phyloP scores from a whole-genome alignment of 1,140 invertebrate species.

The Gryon sp. region DNA sequence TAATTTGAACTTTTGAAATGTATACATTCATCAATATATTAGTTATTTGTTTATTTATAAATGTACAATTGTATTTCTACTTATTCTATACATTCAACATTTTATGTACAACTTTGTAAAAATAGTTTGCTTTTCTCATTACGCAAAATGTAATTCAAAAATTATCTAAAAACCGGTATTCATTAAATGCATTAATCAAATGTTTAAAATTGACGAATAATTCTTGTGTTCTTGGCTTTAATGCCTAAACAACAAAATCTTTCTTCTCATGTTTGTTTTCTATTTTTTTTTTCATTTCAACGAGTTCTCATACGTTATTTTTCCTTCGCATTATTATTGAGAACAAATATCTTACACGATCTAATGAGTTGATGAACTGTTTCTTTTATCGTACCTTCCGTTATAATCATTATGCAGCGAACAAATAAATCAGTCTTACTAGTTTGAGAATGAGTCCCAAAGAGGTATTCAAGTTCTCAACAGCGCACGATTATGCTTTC shows the following conservation, averaged over 20 bases:
- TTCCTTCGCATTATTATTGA: no score
- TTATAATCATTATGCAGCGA: conserved; percentile 22
- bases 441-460: conserved; percentile 18
- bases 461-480: conserved; percentile 6
- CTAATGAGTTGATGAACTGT: conserved; percentile 13
- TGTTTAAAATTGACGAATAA: no score
- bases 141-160: not conserved
- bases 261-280: not conserved
- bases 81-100: not conserved
- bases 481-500: not conserved
- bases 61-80: not conserved
- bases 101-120: conserved; percentile 2
- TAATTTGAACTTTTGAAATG: not conserved
- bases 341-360: conserved; percentile 5
- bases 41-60: conserved; percentile 6
- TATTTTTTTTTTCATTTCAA: no score
- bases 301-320: no score
- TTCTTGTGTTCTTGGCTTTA: no score
- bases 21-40: no score
- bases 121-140: not conserved
- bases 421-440: conserved; percentile 43
- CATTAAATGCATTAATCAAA: no score
- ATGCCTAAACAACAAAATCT: not conserved
- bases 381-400: not conserved
- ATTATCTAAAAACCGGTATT: no score